Base-by-base conservation (phyloP, 2,888 invertebrate species). In the Vanessa cardui region DNA sequence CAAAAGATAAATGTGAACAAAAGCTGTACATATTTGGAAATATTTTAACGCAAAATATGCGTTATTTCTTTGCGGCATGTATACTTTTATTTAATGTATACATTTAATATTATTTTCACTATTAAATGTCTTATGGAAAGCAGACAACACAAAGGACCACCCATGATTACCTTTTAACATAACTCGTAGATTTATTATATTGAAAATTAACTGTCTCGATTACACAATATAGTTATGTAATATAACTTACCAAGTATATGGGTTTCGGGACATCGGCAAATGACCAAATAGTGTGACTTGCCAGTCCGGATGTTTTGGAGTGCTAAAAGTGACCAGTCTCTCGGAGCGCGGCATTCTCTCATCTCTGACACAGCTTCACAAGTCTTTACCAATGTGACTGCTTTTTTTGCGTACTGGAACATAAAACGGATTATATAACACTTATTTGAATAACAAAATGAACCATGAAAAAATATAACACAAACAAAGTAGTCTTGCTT, bases 331-430 rank as follows among this genome's bases (percentile, higher is more conserved):
- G 98, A 97, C 98, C 98, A 98, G 84, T 98, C 98, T 73, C 97
- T 94, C 0, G 98, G 97, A 33, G 96, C 95, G 80, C 97, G 94
- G 83, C 98, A 98, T 79, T 97, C 96, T 66, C 98, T 94, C 96
- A 98, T 97, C 86, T 97, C 97, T 4, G 96, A 95, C n/a, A 97
- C 97, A 0, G 97, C 96, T 88, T 98, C 98, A 86, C 98, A 98
- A 7, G 98, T 98, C 90, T 98, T 98, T 77, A 98, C 97, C 79
- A 98, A 88, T 1, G 98, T 98, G 76, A 98, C 94, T 18, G 98
- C 97, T 91, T 94, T 92, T 75, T 83, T 88, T 8, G 92, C 92
- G 69, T 93, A 92, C 94, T 94, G 89, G 64, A 93, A 90, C 58
- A 16, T 50, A 15, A 47, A 44, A 54, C 2, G 33, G 31, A 47